phyloP scores from a whole-genome alignment of 2,888 invertebrate species.

The Cistogaster globosa region DNA sequence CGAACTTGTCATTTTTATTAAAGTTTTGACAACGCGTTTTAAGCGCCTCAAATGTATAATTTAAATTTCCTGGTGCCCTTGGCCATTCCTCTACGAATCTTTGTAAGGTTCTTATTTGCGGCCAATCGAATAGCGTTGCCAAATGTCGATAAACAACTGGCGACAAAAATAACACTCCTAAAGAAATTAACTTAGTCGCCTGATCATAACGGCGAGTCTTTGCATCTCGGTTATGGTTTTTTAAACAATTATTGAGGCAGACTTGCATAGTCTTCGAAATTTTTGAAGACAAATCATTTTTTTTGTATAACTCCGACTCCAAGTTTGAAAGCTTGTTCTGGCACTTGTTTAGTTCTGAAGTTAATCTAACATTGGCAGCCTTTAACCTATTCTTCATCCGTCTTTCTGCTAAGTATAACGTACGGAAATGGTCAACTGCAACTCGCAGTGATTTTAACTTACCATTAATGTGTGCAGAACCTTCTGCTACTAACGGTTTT shows the following conservation, averaged over 20 bases:
- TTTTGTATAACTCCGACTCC: background rate
- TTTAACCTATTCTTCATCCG: background rate
- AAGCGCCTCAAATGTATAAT: background rate
- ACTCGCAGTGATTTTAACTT: no score
- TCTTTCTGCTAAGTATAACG: background rate
- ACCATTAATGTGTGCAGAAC: no score
- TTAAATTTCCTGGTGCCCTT: conserved; percentile 4
- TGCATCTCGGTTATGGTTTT: background rate
- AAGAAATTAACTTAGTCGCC: background rate
- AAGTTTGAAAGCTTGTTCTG: background rate
- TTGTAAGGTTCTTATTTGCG: background rate
- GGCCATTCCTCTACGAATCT: conserved; percentile 15
- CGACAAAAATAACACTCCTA: background rate
- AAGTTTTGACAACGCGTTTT: background rate
- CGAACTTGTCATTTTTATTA: background rate
- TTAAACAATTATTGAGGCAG: background rate
- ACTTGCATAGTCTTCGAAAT: background rate
- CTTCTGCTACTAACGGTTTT: no score
- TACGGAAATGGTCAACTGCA: no score
- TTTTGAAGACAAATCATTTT: background rate
- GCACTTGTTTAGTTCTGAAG: background rate
- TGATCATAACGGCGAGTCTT: background rate
- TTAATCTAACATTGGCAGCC: background rate
- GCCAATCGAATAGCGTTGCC: background rate
- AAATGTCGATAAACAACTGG: conserved; percentile 1